Evolutionary conservation across 2,888 invertebrate genomes (phyloP).

Genomic region (Merodon equestris): DNA sequence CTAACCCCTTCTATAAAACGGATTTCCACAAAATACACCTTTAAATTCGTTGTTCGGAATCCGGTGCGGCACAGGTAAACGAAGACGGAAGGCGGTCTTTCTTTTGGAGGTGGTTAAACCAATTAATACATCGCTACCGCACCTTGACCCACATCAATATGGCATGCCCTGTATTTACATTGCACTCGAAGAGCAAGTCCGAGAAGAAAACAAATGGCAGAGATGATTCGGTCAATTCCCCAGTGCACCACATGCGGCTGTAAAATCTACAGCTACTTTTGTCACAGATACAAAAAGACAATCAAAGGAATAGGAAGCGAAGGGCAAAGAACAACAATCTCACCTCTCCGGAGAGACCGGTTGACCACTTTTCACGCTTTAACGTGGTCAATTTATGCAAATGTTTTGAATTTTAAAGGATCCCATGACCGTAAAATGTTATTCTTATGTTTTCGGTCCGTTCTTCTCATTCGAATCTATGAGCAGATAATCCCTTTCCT

Average conservation of each 20-base stretch:
- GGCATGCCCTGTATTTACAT: conserved; percentile 51
- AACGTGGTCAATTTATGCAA: conserved; percentile 62
- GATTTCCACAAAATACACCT: conserved; percentile 61
- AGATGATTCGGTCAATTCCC: conserved; percentile 16
- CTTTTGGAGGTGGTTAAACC: conserved; percentile 62
- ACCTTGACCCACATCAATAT: conserved; percentile 35
- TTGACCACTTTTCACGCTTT: conserved; percentile 65
- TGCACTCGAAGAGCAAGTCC: conserved; percentile 1
- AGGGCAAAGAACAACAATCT: not conserved
- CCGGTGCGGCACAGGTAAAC: conserved; percentile 31
- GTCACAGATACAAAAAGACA: not conserved
- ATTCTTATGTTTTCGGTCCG: conserved; percentile 24
- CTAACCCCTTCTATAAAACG: conserved; percentile 55
- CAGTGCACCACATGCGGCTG: conserved; percentile 31
- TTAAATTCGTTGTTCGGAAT: conserved; percentile 55
- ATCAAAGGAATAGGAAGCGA: not conserved
- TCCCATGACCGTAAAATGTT: conserved; percentile 62
- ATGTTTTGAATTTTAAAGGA: conserved; percentile 65
- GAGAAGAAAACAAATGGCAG: not conserved
- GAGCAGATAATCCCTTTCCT: conserved; percentile 65
- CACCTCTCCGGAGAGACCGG: conserved; percentile 1
- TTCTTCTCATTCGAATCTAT: conserved; percentile 47
- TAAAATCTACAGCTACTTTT: not conserved
- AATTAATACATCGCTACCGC: conserved; percentile 66
- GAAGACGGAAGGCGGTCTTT: conserved; percentile 31